A percentile compares a stretch with the other conserved stretches of the same genome.
phyloP scores from a whole-genome alignment of 2,797 vertebrate genomes.

The Sebastes dallii region DNA sequence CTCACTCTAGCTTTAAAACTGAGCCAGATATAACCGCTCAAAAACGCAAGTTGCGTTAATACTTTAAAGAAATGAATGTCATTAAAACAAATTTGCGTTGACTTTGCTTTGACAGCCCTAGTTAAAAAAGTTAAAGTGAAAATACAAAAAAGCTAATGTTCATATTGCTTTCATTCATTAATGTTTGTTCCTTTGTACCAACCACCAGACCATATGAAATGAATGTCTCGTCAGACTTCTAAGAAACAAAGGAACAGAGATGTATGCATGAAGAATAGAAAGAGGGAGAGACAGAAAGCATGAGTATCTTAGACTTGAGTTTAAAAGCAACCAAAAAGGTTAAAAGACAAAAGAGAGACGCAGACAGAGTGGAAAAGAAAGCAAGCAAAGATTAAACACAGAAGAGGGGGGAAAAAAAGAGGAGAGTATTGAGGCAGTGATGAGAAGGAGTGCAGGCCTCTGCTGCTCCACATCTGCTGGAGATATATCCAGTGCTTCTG shows the following conservation, averaged over 20 bases:
- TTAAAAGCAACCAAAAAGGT: not conserved
- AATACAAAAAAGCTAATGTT: not conserved
- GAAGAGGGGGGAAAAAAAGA: not conserved
- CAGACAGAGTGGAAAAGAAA: slow-evolving; percentile 2
- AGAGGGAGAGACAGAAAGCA: not conserved
- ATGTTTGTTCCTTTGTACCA: not conserved
- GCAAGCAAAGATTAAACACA: slow-evolving; percentile 31
- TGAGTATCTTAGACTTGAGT: not conserved
- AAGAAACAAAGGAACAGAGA: not conserved
- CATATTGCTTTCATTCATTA: not conserved
- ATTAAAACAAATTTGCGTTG: no score
- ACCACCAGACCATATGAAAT: not conserved
- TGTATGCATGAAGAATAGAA: not conserved
- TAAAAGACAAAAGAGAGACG: not conserved
- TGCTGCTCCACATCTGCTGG: slow-evolving; percentile 72
- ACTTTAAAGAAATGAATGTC: no score
- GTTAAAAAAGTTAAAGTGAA: not conserved
- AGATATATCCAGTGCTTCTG: slow-evolving; percentile 69
- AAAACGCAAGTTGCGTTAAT: no score
- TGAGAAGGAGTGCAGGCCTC: slow-evolving; percentile 61
- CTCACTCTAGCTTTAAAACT: no score
- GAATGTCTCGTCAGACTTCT: not conserved
- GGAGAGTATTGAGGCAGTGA: slow-evolving; percentile 29
- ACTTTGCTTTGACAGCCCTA: no score
- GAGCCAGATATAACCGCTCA: no score